A percentile compares a stretch with the other conserved stretches of the same genome.
Evolutionary conservation across 2,113 vertebrate species (phyloP).

Genomic region (Miniopterus natalensis): DNA sequence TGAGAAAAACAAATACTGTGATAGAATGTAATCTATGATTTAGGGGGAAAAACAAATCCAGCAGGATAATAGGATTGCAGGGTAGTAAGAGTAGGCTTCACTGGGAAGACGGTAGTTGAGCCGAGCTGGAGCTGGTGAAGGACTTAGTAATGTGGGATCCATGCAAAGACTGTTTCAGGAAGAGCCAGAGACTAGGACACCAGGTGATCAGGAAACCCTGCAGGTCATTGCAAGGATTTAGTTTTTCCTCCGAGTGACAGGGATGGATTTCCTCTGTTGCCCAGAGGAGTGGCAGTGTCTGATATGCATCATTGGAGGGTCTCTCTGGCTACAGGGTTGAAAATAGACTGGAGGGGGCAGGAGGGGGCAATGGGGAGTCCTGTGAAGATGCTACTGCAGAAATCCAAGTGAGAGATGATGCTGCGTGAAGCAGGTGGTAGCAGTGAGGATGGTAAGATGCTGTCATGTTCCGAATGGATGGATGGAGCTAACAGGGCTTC

Average conservation of each 20-base stretch:
- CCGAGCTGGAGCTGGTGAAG: accelerated
- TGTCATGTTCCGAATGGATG: too few relatives aligned
- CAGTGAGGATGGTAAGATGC: too few relatives aligned
- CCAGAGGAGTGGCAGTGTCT: too few relatives aligned
- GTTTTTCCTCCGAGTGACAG: background rate
- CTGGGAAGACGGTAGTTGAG: accelerated
- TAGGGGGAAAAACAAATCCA: background rate
- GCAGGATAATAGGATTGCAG: accelerated
- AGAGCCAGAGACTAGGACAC: background rate
- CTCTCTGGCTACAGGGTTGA: background rate
- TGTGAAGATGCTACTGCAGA: too few relatives aligned
- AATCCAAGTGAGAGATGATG: too few relatives aligned
- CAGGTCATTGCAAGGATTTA: accelerated
- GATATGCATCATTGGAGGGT: too few relatives aligned
- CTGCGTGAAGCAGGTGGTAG: accelerated
- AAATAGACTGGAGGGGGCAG: too few relatives aligned
- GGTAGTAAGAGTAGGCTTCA: accelerated
- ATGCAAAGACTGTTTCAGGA: background rate
- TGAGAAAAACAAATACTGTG: background rate
- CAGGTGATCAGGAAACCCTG: accelerated
- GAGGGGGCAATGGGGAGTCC: too few relatives aligned
- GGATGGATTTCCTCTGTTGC: background rate
- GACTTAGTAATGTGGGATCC: accelerated
- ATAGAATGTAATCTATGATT: background rate
- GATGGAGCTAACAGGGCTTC: background rate